These are phyloP conservation scores for Clarias macrocephalus DNA, from an alignment of 2,113 vertebrate genomes.

Conservation along the genomic window DNA sequence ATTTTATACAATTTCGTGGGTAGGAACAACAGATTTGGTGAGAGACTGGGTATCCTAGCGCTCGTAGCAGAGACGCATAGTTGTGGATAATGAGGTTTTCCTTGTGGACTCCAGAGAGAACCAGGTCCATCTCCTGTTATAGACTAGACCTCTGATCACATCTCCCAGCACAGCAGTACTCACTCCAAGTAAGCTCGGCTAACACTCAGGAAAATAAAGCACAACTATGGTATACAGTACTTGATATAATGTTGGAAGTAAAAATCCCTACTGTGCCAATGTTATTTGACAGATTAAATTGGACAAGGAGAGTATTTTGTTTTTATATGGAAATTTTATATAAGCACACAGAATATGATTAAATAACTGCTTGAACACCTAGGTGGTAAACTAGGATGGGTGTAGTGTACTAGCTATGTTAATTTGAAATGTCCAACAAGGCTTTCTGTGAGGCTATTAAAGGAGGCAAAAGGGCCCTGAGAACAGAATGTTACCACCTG, in stretches of 20 bases:
- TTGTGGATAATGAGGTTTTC: background rate
- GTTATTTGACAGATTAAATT: background rate
- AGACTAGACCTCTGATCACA: background rate
- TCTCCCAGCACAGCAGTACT: background rate
- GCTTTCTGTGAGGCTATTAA: background rate
- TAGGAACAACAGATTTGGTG: background rate
- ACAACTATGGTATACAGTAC: background rate
- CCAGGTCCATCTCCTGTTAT: background rate
- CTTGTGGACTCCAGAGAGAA: background rate
- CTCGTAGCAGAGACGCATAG: background rate
- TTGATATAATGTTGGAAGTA: background rate
- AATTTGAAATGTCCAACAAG: conserved; percentile 19
- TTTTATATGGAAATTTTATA: background rate
- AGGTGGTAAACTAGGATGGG: background rate
- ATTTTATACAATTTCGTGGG: background rate
- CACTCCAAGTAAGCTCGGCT: background rate
- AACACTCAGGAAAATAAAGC: background rate
- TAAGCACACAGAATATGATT: background rate
- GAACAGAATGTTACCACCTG: conserved; percentile 33
- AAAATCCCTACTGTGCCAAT: background rate
- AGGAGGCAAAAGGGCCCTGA: background rate
- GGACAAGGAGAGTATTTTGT: background rate
- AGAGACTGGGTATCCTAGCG: background rate
- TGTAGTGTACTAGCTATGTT: background rate
- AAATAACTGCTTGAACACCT: background rate